phyloP scores from a whole-genome alignment of 2,113 vertebrate genomes.

The Psittacula cyanocephala region DNA sequence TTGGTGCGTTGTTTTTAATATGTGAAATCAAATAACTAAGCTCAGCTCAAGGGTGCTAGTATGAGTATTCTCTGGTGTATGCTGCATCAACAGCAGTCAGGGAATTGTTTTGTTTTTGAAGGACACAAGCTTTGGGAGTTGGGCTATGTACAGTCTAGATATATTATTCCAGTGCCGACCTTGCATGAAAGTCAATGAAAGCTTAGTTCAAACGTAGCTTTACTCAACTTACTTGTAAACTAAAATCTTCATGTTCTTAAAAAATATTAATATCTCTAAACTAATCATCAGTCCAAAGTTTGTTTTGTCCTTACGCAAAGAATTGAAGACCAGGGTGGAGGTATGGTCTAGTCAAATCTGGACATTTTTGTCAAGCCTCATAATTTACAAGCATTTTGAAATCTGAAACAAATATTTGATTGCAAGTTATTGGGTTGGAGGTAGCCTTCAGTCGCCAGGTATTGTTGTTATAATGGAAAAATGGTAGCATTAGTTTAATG shows the following conservation, averaged over 20 bases:
- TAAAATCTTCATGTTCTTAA: background rate
- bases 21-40: background rate
- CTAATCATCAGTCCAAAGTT: background rate
- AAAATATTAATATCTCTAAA: background rate
- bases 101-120: conserved; percentile 12
- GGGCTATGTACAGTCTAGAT: background rate
- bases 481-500: conserved; percentile 62
- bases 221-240: background rate
- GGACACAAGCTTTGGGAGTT: background rate
- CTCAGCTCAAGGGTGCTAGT: background rate
- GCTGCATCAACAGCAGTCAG: background rate
- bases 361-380: background rate
- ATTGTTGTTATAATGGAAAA: conserved; percentile 57
- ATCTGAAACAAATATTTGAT: conserved; percentile 52
- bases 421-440: conserved; percentile 15
- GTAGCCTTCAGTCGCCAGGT: conserved; percentile 30
- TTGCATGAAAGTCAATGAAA: background rate
- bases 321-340: background rate
- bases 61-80: background rate
- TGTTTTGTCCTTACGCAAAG: background rate
- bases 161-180: background rate
- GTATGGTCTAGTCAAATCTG: background rate
- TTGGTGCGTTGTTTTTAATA: background rate
- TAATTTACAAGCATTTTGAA: background rate
- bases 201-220: background rate